Percentiles rank a stretch among this genome's conserved stretches.
phyloP scores from a whole-genome alignment of 37 sponge, comb jelly and placozoan genomes.

The Theonella swinhoei region DNA sequence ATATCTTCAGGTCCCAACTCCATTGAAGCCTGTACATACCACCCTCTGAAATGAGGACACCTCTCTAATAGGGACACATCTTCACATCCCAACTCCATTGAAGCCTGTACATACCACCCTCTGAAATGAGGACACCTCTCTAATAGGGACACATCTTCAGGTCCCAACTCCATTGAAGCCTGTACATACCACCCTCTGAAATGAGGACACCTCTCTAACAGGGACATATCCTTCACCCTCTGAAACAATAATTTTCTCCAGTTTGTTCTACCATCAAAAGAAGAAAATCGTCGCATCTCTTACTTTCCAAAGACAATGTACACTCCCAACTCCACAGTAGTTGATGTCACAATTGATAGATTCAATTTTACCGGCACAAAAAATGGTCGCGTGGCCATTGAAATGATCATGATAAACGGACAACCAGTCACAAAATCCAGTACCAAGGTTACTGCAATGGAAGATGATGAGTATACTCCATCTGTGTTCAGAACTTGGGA shows the following conservation, averaged over 20 bases:
- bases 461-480: slow-evolving; percentile 84
- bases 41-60: no score
- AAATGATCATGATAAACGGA: slow-evolving; percentile 64
- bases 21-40: no score
- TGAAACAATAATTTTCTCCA: background rate
- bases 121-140: no score
- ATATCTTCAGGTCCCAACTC: no score
- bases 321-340: slow-evolving; percentile 50
- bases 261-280: background rate
- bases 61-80: no score
- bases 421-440: slow-evolving; percentile 8
- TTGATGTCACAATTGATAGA: slow-evolving; percentile 32
- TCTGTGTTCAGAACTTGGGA: slow-evolving; percentile 55
- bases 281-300: background rate
- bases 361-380: slow-evolving; percentile 1
- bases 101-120: no score
- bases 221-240: background rate
- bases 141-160: no score
- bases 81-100: no score
- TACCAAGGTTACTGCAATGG: background rate
- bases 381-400: slow-evolving; percentile 47
- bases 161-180: no score
- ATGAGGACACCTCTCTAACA: no score
- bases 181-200: no score
- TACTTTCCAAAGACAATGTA: slow-evolving; percentile 45